A percentile compares a stretch with the other conserved stretches of the same genome.
These are phyloP conservation scores for Orthonychiurus folsomi DNA, from an alignment of 2,888 invertebrate genomes.

Conservation along the genomic window DNA sequence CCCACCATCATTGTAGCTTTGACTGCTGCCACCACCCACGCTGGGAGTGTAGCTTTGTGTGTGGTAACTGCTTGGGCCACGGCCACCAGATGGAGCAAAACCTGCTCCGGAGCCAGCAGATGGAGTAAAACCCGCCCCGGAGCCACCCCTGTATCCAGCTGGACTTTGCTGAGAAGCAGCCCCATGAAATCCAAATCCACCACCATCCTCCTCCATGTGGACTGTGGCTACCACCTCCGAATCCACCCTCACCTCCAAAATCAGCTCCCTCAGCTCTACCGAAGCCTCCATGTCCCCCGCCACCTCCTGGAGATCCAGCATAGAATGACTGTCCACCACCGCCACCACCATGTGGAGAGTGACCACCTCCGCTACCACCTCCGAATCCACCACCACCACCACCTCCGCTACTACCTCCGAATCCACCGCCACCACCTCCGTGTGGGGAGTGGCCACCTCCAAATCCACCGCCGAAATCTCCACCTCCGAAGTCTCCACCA, in stretches of 20 bases:
- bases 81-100: conserved; percentile 7
- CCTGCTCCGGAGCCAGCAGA: conserved; percentile 14
- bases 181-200: conserved; percentile 16
- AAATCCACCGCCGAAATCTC: conserved; percentile 17
- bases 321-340: conserved; percentile 17
- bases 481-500: conserved; percentile 20
- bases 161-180: conserved; percentile 15
- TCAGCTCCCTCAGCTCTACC: conserved; percentile 11
- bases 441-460: not conserved
- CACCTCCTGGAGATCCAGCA: conserved; percentile 9
- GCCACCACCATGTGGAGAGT: not conserved
- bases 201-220: conserved; percentile 9
- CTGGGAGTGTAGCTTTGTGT: not conserved
- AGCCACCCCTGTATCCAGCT: conserved; percentile 4
- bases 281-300: conserved; percentile 16
- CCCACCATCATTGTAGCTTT: not conserved
- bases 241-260: conserved; percentile 15
- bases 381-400: conserved; percentile 16
- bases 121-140: conserved; percentile 7
- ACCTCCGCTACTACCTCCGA: conserved; percentile 18
- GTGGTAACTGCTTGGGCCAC: not conserved
- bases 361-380: conserved; percentile 14
- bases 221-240: conserved; percentile 10
- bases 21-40: not conserved
- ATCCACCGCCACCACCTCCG: conserved; percentile 14